Conservation (phyloP, 2,113 vertebrate genomes). For the Sapajus apella region DNA sequence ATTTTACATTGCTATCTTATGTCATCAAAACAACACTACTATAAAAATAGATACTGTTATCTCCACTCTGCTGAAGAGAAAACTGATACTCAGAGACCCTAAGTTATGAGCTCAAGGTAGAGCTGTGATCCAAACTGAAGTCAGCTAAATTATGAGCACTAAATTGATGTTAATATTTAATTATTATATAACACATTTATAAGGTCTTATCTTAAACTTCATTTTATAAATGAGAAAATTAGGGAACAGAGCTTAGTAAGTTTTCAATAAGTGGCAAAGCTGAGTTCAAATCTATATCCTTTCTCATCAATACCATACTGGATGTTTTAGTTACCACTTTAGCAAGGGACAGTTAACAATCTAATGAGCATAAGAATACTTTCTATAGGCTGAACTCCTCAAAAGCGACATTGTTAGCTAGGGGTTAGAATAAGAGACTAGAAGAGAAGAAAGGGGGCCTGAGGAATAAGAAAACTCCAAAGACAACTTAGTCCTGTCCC, state of each 20-base stretch:
- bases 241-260: not conserved
- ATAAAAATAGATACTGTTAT: not conserved
- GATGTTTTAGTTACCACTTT: not conserved
- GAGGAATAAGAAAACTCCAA: not conserved
- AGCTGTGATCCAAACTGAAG: not conserved
- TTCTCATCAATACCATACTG: not conserved
- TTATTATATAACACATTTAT: not conserved
- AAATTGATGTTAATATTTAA: not conserved
- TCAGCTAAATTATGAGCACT: not conserved
- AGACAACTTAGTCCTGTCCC: not conserved
- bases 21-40: not conserved
- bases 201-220: not conserved
- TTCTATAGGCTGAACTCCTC: not conserved
- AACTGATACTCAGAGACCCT: not conserved
- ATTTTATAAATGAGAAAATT: conserved; percentile 11
- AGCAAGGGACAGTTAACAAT: not conserved
- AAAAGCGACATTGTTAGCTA: not conserved
- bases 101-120: not conserved
- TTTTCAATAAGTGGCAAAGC: not conserved
- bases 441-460: not conserved
- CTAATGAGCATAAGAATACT: not conserved
- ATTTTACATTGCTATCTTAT: not conserved
- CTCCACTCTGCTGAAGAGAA: not conserved
- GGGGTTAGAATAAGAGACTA: not conserved
- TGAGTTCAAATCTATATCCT: not conserved